These are phyloP conservation scores for Tenthredo scrophulariae DNA, from an alignment of 2,888 invertebrate genomes.

Conservation along the genomic window DNA sequence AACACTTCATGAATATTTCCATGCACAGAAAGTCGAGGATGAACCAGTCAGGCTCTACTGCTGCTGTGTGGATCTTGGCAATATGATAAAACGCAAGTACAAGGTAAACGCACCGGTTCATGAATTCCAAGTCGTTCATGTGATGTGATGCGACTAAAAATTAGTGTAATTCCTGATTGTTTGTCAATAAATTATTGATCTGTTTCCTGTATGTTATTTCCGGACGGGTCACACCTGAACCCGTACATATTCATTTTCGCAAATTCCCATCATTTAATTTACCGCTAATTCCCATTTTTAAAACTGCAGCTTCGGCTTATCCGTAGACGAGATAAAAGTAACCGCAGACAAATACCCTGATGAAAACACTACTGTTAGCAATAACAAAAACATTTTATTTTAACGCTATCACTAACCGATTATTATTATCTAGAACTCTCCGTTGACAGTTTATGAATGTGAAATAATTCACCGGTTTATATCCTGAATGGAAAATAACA, in stretches of 20 bases:
- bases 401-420: not conserved
- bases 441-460: not conserved
- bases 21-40: conserved; percentile 64
- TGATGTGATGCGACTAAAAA: conserved; percentile 60
- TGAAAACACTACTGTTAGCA: not conserved
- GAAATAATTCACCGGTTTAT: not conserved
- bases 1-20: conserved; percentile 1
- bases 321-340: not conserved
- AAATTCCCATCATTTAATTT: not conserved
- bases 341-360: not conserved
- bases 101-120: conserved; percentile 60
- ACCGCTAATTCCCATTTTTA: not conserved
- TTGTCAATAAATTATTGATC: not conserved
- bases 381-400: conserved; percentile 1
- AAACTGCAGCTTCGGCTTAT: conserved; percentile 1
- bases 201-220: not conserved
- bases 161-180: not conserved
- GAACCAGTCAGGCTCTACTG: conserved; percentile 71
- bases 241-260: not conserved
- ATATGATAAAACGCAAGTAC: conserved; percentile 62
- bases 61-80: conserved; percentile 70
- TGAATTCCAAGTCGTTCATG: conserved; percentile 73
- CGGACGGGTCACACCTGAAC: not conserved
- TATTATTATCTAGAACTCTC: not conserved
- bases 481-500: not conserved